Evolutionary conservation across 2,888 invertebrate species (phyloP).

Genomic region (Sphaerophoria taeniata): DNA sequence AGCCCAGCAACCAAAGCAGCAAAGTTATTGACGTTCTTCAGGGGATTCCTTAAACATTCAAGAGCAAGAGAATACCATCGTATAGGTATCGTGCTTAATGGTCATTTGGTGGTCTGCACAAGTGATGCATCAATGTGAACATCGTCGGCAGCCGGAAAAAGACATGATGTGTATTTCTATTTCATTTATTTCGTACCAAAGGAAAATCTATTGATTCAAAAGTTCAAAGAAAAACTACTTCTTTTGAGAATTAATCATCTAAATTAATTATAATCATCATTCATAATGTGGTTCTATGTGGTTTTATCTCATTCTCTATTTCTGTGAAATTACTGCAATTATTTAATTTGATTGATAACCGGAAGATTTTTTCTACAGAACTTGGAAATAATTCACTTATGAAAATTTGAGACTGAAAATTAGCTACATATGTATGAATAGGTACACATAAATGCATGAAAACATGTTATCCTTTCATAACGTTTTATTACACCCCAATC

Average conservation of each 20-base stretch:
- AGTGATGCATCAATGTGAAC: constrained; percentile 30
- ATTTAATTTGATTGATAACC: not conserved
- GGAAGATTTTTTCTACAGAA: too few species aligned
- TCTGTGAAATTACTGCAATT: not conserved
- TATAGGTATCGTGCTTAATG: constrained; percentile 52
- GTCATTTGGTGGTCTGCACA: constrained; percentile 44
- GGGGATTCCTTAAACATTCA: constrained; percentile 45
- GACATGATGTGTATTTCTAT: not conserved
- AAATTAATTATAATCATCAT: constrained; percentile 38
- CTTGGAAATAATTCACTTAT: too few species aligned
- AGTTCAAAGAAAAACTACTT: constrained; percentile 39
- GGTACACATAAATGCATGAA: too few species aligned
- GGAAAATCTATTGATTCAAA: constrained; percentile 29
- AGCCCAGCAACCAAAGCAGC: constrained; percentile 12
- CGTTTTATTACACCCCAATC: too few species aligned
- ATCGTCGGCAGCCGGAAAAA: not conserved
- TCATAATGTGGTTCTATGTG: not conserved
- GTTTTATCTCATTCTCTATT: not conserved
- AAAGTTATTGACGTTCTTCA: constrained; percentile 44
- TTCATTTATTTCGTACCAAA: not conserved
- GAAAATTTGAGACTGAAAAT: too few species aligned
- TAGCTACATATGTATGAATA: too few species aligned
- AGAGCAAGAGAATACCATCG: constrained; percentile 24
- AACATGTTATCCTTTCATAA: too few species aligned
- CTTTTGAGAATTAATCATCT: constrained; percentile 18